Conservation (phyloP, 2,113 vertebrate species). For the Chaetodon auriga region DNA sequence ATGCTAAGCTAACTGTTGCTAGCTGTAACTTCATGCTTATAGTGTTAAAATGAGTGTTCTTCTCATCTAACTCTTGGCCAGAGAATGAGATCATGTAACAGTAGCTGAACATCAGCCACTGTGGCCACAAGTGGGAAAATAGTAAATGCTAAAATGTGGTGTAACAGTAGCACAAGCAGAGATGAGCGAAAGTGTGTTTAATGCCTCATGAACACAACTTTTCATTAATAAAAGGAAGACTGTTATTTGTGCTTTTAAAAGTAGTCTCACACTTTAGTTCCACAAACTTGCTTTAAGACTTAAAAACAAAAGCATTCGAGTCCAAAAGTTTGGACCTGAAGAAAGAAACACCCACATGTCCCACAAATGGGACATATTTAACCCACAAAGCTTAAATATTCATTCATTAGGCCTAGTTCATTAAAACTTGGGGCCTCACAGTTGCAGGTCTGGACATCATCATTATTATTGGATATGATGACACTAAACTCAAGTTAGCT, state of each 20-base stretch:
- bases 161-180: too few species aligned
- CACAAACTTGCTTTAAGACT: neutral
- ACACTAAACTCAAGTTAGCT: neutral
- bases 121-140: neutral
- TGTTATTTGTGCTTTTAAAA: neutral
- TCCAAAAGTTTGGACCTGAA: too few species aligned
- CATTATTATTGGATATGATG: neutral
- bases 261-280: neutral
- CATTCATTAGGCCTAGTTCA: neutral
- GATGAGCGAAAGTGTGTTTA: too few species aligned
- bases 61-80: neutral
- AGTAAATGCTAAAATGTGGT: too few species aligned
- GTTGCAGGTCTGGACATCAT: neutral
- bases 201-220: too few species aligned
- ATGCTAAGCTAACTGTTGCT: conserved; percentile 8
- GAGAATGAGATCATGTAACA: conserved; percentile 4
- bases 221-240: neutral
- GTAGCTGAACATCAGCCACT: conserved; percentile 7
- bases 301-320: too few species aligned
- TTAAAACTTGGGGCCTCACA: too few species aligned
- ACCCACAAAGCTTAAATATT: neutral
- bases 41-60: neutral
- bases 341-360: too few species aligned
- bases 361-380: too few species aligned
- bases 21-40: neutral